Percentiles rank a stretch among this genome's conserved stretches.
These are phyloP conservation scores for Conomelus anceps DNA, from an alignment of 2,888 invertebrate species.

Conservation along the genomic window DNA sequence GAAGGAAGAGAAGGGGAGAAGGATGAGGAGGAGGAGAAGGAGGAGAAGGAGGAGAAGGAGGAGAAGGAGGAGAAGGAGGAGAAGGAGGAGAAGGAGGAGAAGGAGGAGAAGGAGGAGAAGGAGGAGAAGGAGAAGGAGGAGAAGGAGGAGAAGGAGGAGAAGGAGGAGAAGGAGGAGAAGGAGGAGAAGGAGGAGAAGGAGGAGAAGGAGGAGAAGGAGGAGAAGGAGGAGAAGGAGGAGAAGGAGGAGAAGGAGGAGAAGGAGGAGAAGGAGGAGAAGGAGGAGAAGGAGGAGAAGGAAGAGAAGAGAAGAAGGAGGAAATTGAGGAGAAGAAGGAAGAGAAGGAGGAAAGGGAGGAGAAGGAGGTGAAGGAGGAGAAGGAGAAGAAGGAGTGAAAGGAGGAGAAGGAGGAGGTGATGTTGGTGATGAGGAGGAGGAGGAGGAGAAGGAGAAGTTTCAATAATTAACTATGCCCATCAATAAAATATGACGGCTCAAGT, in stretches of 20 bases:
- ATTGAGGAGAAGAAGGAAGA: not conserved
- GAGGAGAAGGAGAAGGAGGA: too few species aligned
- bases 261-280: not conserved
- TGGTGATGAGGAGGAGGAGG: too few species aligned
- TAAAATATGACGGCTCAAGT: too few species aligned
- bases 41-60: not conserved
- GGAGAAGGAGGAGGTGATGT: not conserved
- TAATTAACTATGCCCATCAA: too few species aligned
- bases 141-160: too few species aligned
- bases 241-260: not conserved
- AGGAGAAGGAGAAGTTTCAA: too few species aligned
- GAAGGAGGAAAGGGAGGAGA: not conserved
- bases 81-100: not conserved
- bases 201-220: not conserved
- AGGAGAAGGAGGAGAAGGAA: not conserved
- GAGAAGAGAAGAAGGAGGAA: not conserved
- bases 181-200: not conserved
- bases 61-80: not conserved
- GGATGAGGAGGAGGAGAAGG: not conserved
- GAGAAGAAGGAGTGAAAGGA: not conserved
- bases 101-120: too few species aligned
- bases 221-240: not conserved
- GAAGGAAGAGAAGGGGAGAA: not conserved
- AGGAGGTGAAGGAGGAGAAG: not conserved
- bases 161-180: not conserved